Percentiles rank a stretch among this genome's conserved stretches.
Evolutionary conservation across 2,113 vertebrate genomes (phyloP).

Genomic region (Tricholaema leucomelas): DNA sequence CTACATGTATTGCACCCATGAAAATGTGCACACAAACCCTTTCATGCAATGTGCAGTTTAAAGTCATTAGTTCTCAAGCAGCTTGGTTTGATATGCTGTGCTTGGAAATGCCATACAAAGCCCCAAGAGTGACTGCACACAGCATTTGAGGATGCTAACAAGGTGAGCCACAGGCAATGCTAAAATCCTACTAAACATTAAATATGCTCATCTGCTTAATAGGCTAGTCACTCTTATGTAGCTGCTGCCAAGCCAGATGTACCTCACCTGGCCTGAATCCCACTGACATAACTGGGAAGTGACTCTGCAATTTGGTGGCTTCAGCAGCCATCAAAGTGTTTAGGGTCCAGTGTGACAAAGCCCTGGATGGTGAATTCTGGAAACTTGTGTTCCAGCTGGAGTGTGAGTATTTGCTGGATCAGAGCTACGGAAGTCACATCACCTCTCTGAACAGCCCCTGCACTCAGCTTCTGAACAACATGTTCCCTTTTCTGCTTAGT

Average conservation of each 20-base stretch:
- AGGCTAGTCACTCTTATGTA: neutral
- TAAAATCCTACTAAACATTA: neutral
- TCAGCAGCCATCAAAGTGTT: neutral
- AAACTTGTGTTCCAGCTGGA: neutral
- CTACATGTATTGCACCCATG: accelerated
- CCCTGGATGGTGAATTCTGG: neutral
- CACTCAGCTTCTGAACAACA: neutral
- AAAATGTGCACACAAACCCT: neutral
- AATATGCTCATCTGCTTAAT: neutral
- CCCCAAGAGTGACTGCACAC: neutral
- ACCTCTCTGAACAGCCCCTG: neutral
- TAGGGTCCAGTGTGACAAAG: neutral
- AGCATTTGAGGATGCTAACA: neutral
- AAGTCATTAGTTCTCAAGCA: neutral
- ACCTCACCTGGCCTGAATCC: neutral
- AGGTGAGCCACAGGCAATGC: neutral
- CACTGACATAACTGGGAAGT: neutral
- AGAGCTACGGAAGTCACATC: neutral
- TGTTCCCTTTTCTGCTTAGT: neutral
- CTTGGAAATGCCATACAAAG: neutral
- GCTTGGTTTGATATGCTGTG: neutral
- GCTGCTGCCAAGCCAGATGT: neutral
- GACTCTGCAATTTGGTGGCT: neutral
- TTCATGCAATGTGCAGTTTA: neutral
- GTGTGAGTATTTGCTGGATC: neutral